phyloP scores from a whole-genome alignment of 2,888 invertebrate species.

The Orchesellides sinensis region DNA sequence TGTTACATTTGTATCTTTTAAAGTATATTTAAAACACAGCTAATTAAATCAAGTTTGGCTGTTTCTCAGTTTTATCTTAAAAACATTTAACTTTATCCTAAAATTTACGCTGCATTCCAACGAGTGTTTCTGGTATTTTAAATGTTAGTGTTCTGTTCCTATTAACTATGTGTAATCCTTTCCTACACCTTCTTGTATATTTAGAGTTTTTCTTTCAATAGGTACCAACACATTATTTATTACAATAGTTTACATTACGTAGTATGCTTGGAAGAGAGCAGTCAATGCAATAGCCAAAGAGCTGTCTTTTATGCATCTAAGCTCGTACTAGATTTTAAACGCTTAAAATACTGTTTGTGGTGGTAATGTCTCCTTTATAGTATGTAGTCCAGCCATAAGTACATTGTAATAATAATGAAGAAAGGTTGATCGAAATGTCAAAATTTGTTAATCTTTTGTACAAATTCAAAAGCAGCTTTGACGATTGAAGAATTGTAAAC shows the following conservation, averaged over 20 bases:
- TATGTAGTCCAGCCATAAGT: conserved; percentile 8
- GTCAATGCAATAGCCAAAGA: conserved; percentile 56
- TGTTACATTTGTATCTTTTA: neutral
- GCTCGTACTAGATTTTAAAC: conserved; percentile 17
- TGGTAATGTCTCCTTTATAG: neutral
- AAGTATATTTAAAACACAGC: neutral
- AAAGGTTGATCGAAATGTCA: neutral
- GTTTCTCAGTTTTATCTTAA: neutral
- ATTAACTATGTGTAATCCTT: neutral
- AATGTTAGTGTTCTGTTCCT: neutral
- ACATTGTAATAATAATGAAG: neutral
- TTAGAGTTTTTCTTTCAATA: no score
- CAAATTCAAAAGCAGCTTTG: conserved; percentile 28
- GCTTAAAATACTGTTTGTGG: conserved; percentile 40
- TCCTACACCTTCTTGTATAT: no score
- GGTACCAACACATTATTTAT: conserved; percentile 22
- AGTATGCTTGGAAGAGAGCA: neutral
- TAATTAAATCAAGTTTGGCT: no score
- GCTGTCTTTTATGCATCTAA: conserved; percentile 32
- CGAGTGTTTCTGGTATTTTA: conserved; percentile 31
- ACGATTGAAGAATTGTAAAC: neutral
- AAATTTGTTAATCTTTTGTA: conserved; percentile 14
- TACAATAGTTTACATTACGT: neutral
- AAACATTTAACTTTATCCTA: neutral
- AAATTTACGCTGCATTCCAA: neutral